Conservation (phyloP, 2,797 vertebrate genomes). For the Morus bassanus region DNA sequence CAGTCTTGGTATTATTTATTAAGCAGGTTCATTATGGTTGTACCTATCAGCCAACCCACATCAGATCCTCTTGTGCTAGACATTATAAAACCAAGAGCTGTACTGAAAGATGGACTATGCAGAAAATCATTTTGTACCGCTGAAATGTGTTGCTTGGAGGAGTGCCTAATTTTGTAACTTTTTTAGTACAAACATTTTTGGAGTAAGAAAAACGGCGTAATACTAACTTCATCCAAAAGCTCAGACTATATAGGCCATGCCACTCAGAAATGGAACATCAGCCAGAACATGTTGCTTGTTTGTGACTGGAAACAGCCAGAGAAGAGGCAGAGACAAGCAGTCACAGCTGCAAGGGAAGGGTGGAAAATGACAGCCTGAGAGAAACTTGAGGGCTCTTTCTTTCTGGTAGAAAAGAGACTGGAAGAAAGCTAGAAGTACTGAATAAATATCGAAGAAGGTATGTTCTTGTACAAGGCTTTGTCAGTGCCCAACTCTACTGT, state of each 20-base stretch:
- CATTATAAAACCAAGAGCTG: neutral
- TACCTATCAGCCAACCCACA: neutral
- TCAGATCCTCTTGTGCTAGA: neutral
- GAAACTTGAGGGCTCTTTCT: neutral
- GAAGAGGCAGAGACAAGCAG: neutral
- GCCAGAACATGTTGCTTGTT: neutral
- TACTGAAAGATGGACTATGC: neutral
- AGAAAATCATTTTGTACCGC: neutral
- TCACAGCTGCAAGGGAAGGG: neutral
- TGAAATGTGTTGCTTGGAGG: neutral
- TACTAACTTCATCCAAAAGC: neutral
- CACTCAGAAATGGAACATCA: neutral
- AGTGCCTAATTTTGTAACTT: neutral
- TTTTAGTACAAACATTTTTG: neutral
- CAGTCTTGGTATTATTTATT: neutral
- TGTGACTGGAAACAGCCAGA: neutral
- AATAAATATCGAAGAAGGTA: neutral
- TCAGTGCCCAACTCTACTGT: neutral
- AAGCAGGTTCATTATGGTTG: neutral
- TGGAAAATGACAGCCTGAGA: neutral
- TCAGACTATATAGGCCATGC: neutral
- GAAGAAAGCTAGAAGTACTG: neutral
- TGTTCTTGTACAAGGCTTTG: neutral
- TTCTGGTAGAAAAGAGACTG: neutral
- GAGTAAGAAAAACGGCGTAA: neutral